Conservation (phyloP, 2,113 vertebrate genomes). For the Dicerorhinus sumatrensis region DNA sequence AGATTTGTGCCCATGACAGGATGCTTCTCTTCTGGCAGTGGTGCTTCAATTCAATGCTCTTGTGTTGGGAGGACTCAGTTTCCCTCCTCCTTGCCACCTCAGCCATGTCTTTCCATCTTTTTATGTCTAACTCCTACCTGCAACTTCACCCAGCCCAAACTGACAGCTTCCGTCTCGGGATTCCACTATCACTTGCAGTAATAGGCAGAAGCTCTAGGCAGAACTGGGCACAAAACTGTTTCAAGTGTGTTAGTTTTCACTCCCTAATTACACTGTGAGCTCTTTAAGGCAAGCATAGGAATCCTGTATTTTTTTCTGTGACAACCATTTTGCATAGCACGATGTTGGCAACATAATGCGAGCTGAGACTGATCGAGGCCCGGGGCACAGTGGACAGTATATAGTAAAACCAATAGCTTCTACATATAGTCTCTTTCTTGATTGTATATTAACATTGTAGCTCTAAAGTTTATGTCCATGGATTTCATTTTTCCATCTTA, state of each 20-base stretch:
- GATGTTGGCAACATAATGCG: neutral
- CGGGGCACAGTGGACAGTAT: neutral
- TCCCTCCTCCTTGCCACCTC: neutral
- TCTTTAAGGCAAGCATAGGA: neutral
- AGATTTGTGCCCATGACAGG: neutral
- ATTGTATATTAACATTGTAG: neutral
- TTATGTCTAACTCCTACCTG: neutral
- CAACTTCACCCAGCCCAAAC: neutral
- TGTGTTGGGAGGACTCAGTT: neutral
- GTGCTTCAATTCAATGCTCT: neutral
- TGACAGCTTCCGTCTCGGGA: neutral
- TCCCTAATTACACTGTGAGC: neutral
- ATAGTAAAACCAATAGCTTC: neutral
- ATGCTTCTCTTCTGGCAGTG: neutral
- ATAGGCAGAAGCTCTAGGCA: neutral
- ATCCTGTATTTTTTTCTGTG: neutral
- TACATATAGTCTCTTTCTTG: neutral
- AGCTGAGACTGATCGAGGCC: neutral
- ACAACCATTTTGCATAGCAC: neutral
- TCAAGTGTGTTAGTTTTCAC: neutral
- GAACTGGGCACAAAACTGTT: neutral
- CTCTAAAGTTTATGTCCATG: conserved; percentile 18
- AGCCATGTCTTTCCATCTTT: neutral
- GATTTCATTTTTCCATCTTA: conserved; percentile 53
- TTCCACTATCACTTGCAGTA: neutral